phyloP scores from a whole-genome alignment of 2,888 invertebrate genomes.

The Gandaritis pyraliata region DNA sequence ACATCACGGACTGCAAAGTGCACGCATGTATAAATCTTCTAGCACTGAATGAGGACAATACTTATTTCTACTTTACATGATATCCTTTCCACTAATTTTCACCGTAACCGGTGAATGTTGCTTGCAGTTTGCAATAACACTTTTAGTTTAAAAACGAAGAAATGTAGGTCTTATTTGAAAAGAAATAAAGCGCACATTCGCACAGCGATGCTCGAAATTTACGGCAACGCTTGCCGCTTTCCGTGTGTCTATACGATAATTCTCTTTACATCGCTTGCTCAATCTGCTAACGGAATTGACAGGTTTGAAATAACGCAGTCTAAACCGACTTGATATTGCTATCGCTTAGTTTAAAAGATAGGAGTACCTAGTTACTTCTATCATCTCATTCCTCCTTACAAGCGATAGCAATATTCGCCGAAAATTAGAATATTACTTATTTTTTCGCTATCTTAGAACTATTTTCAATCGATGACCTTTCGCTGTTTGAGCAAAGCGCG shows the following conservation, averaged over 20 bases:
- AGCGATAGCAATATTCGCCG: too few species aligned
- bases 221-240: conserved; percentile 81
- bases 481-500: conserved; percentile 63
- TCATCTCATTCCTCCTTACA: not conserved
- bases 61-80: conserved; percentile 41
- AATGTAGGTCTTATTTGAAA: conserved; percentile 45
- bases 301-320: conserved; percentile 10
- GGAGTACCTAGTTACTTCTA: not conserved
- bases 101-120: conserved; percentile 74
- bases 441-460: not conserved
- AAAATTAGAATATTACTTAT: too few species aligned
- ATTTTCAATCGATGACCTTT: conserved; percentile 48
- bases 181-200: conserved; percentile 64
- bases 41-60: conserved; percentile 62
- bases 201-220: conserved; percentile 70
- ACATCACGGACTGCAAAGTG: conserved; percentile 77
- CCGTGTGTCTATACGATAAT: conserved; percentile 64
- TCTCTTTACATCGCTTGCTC: conserved; percentile 62
- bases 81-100: conserved; percentile 69
- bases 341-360: not conserved
- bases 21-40: conserved; percentile 79
- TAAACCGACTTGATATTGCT: conserved; percentile 1
- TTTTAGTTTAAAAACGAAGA: conserved; percentile 42
- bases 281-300: conserved; percentile 60
- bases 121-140: conserved; percentile 73